Conservation (phyloP, 2,797 vertebrate species). For the Cheirogaleus major region DNA sequence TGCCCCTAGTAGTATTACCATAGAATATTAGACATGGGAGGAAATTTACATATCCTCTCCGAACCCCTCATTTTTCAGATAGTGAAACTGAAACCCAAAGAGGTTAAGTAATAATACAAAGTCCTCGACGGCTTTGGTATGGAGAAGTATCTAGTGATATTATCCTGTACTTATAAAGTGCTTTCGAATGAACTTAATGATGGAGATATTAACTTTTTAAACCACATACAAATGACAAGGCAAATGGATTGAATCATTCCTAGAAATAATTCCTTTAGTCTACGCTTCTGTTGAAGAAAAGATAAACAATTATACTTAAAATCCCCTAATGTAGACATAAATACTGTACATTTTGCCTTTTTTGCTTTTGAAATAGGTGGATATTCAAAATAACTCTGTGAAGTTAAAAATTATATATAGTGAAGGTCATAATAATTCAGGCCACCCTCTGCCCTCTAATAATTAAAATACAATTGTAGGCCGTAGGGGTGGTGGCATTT, state of each 20-base stretch:
- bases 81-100: constrained; percentile 50
- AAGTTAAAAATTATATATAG: constrained; percentile 51
- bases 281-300: constrained; percentile 60
- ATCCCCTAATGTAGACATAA: constrained; percentile 53
- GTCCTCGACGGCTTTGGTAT: constrained; percentile 46
- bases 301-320: constrained; percentile 59
- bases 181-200: constrained; percentile 50
- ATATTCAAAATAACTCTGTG: constrained; percentile 64
- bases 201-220: constrained; percentile 46
- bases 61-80: constrained; percentile 48
- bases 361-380: constrained; percentile 38
- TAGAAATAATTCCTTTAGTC: constrained; percentile 62
- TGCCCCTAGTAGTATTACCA: background rate
- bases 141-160: background rate
- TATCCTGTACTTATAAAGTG: constrained; percentile 20
- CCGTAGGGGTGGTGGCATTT: constrained; percentile 78
- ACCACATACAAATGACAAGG: constrained; percentile 56
- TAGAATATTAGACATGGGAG: constrained; percentile 57
- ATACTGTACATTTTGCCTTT: constrained; percentile 64
- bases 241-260: constrained; percentile 52
- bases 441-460: constrained; percentile 76
- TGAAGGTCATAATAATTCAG: constrained; percentile 77
- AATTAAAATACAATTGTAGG: constrained; percentile 64
- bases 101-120: constrained; percentile 47
- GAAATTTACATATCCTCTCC: constrained; percentile 17